These are phyloP conservation scores for Lethenteron camtschaticum DNA, from an alignment of 2,113 vertebrate species.

Conservation along the genomic window DNA sequence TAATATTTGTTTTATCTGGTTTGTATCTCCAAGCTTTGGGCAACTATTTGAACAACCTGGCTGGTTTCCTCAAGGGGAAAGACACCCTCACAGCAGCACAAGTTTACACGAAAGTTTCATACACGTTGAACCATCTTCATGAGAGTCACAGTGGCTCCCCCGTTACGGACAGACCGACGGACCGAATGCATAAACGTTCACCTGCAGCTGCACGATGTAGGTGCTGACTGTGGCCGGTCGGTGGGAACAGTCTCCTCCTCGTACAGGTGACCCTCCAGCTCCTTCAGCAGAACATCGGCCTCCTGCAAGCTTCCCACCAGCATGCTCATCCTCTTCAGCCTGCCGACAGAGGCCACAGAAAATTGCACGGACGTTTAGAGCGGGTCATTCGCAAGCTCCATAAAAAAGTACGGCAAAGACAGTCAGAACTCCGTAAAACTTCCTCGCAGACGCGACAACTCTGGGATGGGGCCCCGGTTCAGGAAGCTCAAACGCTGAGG, in stretches of 20 bases:
- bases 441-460: neutral
- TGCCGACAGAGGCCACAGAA: constrained; percentile 14
- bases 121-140: too few relatives aligned
- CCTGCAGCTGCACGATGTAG: constrained; percentile 33
- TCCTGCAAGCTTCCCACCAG: constrained; percentile 44
- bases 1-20: neutral
- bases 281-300: constrained; percentile 56
- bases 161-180: too few relatives aligned
- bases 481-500: neutral
- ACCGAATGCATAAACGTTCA: constrained; percentile 12
- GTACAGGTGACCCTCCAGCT: constrained; percentile 59
- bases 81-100: too few relatives aligned
- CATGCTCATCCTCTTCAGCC: constrained; percentile 58
- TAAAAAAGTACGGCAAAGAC: neutral
- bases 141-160: too few relatives aligned
- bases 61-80: too few relatives aligned
- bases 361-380: neutral
- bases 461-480: neutral
- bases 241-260: constrained; percentile 68
- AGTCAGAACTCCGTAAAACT: too few relatives aligned
- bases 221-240: constrained; percentile 36
- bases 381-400: neutral
- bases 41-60: too few relatives aligned
- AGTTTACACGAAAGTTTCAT: too few relatives aligned
- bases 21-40: too few relatives aligned